These are phyloP conservation scores for Mylabris phalerata DNA, from an alignment of 1,140 invertebrate genomes.

Conservation along the genomic window DNA sequence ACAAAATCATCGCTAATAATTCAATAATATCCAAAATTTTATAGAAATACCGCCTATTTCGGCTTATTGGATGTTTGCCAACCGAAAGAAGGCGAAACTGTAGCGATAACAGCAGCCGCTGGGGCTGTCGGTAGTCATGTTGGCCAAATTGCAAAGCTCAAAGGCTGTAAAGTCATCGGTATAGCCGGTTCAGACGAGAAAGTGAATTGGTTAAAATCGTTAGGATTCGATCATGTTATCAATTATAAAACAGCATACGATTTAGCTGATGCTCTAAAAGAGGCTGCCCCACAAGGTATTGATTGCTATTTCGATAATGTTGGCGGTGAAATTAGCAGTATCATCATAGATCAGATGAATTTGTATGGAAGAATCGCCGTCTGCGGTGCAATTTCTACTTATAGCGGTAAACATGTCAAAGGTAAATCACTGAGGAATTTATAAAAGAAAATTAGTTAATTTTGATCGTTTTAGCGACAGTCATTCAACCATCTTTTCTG, in stretches of 20 bases:
- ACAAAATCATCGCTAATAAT: no score
- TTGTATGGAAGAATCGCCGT: constrained; percentile 51
- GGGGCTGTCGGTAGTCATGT: constrained; percentile 65
- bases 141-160: constrained; percentile 64
- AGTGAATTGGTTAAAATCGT: constrained; percentile 55
- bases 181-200: constrained; percentile 63
- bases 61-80: constrained; percentile 59
- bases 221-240: constrained; percentile 58
- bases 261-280: constrained; percentile 46
- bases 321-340: constrained; percentile 55
- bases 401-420: constrained; percentile 39
- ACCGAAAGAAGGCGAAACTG: constrained; percentile 58
- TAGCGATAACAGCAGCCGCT: constrained; percentile 57
- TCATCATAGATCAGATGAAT: constrained; percentile 55
- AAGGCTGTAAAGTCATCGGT: constrained; percentile 60
- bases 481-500: constrained; percentile 49
- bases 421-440: constrained; percentile 21
- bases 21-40: constrained; percentile 9
- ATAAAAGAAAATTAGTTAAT: no score
- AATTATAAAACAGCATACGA: constrained; percentile 64
- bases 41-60: constrained; percentile 65
- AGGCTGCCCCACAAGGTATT: constrained; percentile 58
- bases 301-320: constrained; percentile 69
- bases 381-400: constrained; percentile 50
- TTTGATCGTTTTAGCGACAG: constrained; percentile 17